Percentiles rank a stretch among this genome's conserved stretches.
phyloP scores from a whole-genome alignment of 2,113 vertebrate genomes.

The Scomber scombrus region DNA sequence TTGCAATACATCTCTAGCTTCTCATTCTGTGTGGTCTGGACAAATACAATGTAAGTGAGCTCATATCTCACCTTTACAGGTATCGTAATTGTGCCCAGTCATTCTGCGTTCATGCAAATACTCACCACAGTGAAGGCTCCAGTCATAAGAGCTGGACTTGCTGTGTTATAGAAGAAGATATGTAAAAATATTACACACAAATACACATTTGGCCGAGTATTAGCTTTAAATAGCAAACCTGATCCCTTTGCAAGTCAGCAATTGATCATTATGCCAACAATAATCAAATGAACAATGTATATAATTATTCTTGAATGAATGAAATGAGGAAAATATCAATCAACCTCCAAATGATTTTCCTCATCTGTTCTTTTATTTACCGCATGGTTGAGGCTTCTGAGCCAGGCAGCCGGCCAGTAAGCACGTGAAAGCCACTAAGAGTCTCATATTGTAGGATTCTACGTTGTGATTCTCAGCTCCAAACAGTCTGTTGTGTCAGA shows the following conservation, averaged over 20 bases:
- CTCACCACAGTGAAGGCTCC: conserved; percentile 78
- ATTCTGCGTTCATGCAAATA: background rate
- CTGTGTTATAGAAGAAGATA: conserved; percentile 53
- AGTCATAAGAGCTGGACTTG: conserved; percentile 70
- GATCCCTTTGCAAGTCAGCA: background rate
- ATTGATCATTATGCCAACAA: too few relatives aligned
- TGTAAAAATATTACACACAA: background rate
- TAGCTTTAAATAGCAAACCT: too few relatives aligned
- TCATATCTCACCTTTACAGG: background rate
- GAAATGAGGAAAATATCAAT: background rate
- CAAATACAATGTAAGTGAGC: background rate
- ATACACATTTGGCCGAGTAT: background rate
- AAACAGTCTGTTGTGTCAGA: background rate
- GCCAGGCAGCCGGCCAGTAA: conserved; percentile 63
- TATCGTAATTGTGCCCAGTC: background rate
- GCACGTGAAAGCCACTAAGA: conserved; percentile 25
- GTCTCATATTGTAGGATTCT: conserved; percentile 50
- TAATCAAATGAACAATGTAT: background rate
- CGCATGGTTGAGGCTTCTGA: conserved; percentile 70
- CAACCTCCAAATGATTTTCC: background rate
- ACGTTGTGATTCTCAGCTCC: too few relatives aligned
- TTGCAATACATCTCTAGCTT: conserved; percentile 26
- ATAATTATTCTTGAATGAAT: background rate
- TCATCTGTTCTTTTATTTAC: conserved; percentile 70
- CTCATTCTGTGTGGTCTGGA: conserved; percentile 77